phyloP scores from a whole-genome alignment of 2,113 vertebrate species.

The Myodes glareolus region DNA sequence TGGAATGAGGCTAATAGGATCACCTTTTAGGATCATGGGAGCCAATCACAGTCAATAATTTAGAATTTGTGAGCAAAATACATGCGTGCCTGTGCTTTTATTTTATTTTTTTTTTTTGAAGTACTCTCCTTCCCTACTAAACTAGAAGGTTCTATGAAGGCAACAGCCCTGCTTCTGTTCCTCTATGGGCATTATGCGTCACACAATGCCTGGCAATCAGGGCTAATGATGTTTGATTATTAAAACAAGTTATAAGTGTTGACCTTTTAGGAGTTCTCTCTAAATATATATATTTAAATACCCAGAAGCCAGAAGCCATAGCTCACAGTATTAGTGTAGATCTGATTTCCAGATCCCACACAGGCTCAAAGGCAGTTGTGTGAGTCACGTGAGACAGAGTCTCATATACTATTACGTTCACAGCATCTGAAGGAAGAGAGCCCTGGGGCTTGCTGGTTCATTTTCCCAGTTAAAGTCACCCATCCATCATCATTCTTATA shows the following conservation, averaged over 20 bases:
- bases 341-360: not conserved
- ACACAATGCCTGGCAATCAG: too few species aligned
- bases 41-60: not conserved
- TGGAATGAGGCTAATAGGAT: not conserved
- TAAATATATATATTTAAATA: not conserved
- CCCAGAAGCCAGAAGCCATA: not conserved
- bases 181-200: fast-evolving
- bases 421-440: not conserved
- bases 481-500: not conserved
- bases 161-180: not conserved
- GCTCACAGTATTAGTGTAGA: not conserved
- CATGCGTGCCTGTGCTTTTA: not conserved
- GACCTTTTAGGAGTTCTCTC: not conserved
- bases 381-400: not conserved
- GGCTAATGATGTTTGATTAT: not conserved
- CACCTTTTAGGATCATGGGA: not conserved
- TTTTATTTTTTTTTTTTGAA: not conserved
- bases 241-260: not conserved
- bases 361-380: not conserved
- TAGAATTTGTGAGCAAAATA: not conserved
- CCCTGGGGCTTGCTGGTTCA: not conserved
- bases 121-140: not conserved
- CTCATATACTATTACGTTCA: not conserved
- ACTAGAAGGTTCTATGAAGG: not conserved
- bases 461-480: constrained; percentile 18